Evolutionary conservation across 2,113 vertebrate species (phyloP), one percentile per base, ranked within the genome.

Genomic region (Phalacrocorax brasilianus): DNA sequence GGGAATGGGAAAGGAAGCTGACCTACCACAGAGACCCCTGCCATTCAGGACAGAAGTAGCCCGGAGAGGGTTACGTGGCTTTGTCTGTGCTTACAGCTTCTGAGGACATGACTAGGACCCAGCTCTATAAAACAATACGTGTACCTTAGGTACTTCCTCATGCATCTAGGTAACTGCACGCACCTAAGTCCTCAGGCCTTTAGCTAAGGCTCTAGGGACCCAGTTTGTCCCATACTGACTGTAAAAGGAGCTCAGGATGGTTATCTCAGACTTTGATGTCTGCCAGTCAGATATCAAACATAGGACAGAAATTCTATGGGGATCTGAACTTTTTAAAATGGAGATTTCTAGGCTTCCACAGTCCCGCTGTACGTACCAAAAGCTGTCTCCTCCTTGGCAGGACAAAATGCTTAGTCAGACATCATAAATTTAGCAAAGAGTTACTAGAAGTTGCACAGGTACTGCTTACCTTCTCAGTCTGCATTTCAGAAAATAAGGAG

Each of bases 291-390:
- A 49, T 53, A 87, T 15, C 27, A 91, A 92, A 65, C 1, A 1
- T 1, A 40, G 35, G 44, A 61, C 24, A 13, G 50, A 62, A 89
- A 55, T 55, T 2, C 16, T 71, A 11, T n/a, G 18, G 16, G 8
- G 14, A 61, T 61, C 33, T 72, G 58, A 67, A 44, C 40, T 68
- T 87, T 55, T 47, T 85, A 15, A 81, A 78, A 21, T 8, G 18
- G 18, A 87, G 19, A 18, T 93, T 65, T 44, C 53, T 53, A 21
- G 20, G 30, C 21, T 76, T 87, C 32, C 47, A 58, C 18, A 11
- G 44, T 35, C 35, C 30, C 0, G 0, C 52, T 59, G 21, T 52
- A 19, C 0, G 0, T 62, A 35, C 30, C 58, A 90, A 86, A 81
- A 77, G 5, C 28, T 85, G 23, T 42, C 18, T 56, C 33, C 12